Evolutionary conservation across 2,113 vertebrate species (phyloP), one percentile per base, ranked within the genome.

Genomic region (Barbus barbus): DNA sequence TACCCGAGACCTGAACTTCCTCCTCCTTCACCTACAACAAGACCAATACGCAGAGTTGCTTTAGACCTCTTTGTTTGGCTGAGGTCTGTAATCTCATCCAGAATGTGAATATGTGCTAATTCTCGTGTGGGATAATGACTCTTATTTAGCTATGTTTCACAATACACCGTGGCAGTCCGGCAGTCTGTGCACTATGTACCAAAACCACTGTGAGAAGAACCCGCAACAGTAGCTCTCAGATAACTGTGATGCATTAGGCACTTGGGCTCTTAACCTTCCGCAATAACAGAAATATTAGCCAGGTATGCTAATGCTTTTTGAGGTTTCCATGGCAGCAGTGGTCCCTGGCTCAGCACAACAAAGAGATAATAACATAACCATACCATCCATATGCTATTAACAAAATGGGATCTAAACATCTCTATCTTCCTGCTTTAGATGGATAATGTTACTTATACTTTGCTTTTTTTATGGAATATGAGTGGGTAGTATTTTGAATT

Each of bases 231-330:
- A 85, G 81, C 75, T 82, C 72, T 84, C 77, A 48, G 71, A 82
- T 75, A 56, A 74, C 82, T 74, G 72, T n/a, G 38, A 82, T 84
- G 81, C 88, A 89, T 89, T 89, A 89, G 88, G 84, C 72, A 83
- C 65, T 81, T 78, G 81, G 48, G 84, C 88, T 89, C 86, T 89
- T 85, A 89, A 89, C 88, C 88, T 89, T 85, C 79, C 83, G 85
- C 88, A 82, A 89, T 87, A 87, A 89, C 81, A 89, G 88, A 89
- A 89, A 87, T 89, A 89, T 89, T 89, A 89, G 84, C 88, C 74
- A 81, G 88, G 86, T 83, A 89, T 89, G 86, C 85, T 85, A 87
- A 87, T 89, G 86, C 83, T 89, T 87, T 85, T 88, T 85, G 84
- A 89, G 88, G 88, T 89, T 89, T 87, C 86, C 84, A 89, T 89